These are phyloP conservation scores for Ophioderma brevispina DNA, from an alignment of 35 echinoderm and acorn worm genomes.

Conservation along the genomic window DNA sequence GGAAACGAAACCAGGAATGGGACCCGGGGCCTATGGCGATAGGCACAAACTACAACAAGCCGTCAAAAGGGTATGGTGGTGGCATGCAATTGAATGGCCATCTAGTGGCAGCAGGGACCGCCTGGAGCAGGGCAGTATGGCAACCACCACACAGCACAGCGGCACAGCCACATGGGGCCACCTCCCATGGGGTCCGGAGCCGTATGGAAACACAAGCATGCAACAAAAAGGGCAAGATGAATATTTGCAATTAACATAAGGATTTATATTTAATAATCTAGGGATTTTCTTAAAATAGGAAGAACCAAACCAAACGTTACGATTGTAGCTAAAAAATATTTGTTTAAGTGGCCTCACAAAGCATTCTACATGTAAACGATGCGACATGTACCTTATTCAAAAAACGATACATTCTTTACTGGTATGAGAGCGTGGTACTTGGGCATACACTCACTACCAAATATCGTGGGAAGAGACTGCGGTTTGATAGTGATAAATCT, in stretches of 20 bases:
- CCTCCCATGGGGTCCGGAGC: slow-evolving; percentile 31
- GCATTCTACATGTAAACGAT: neutral
- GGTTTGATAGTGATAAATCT: too few species aligned
- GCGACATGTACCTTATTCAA: neutral
- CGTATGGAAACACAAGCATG: neutral
- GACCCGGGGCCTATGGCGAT: slow-evolving; percentile 48
- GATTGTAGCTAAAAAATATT: neutral
- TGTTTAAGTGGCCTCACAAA: neutral
- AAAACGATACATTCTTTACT: too few species aligned
- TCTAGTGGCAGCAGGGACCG: slow-evolving; percentile 13
- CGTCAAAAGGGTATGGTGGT: slow-evolving; percentile 9
- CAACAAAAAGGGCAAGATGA: slow-evolving; percentile 55
- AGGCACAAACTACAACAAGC: neutral
- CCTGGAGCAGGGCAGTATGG: slow-evolving; percentile 22
- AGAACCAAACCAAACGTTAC: too few species aligned
- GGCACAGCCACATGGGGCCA: neutral
- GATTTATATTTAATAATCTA: too few species aligned
- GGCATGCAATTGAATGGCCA: slow-evolving; percentile 53
- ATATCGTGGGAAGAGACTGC: too few species aligned
- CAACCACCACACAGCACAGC: neutral
- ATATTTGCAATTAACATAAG: too few species aligned
- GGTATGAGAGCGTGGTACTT: too few species aligned
- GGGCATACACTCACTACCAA: too few species aligned
- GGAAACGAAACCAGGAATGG: too few species aligned
- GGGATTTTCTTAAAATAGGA: too few species aligned